Conservation (phyloP, 2,888 invertebrate species). For the Strigamia transsilvanica region DNA sequence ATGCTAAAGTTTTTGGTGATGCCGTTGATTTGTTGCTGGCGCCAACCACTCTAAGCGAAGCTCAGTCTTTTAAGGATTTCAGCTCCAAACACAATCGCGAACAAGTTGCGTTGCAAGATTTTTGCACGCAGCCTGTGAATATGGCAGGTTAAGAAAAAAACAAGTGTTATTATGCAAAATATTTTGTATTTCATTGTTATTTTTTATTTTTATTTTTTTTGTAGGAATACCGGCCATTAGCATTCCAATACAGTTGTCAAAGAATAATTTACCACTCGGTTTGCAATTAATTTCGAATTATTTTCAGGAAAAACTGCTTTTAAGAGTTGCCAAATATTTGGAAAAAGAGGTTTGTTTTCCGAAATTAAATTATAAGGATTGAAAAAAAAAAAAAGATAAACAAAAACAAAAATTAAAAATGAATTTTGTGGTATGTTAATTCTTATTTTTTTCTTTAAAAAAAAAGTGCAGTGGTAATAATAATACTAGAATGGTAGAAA, state of each 20-base stretch:
- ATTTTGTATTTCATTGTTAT: conserved; percentile 41
- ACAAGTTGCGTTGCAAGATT: conserved; percentile 89
- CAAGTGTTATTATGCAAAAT: not conserved
- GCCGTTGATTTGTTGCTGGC: conserved; percentile 84
- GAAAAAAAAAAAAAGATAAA: not conserved
- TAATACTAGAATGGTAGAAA: not conserved
- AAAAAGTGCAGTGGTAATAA: not conserved
- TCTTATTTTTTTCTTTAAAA: not conserved
- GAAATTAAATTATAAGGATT: not conserved
- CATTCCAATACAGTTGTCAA: conserved; percentile 81
- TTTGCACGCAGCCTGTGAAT: conserved; percentile 94
- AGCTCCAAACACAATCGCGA: conserved; percentile 78
- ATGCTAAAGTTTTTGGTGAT: conserved; percentile 75
- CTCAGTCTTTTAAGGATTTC: conserved; percentile 84
- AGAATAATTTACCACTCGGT: conserved; percentile 78
- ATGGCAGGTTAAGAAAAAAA: conserved; percentile 79
- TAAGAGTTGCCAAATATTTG: conserved; percentile 82
- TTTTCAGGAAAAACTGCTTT: conserved; percentile 77
- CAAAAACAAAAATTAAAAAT: not conserved
- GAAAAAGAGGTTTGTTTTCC: conserved; percentile 77
- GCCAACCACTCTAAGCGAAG: conserved; percentile 88
- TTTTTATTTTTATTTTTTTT: conserved; percentile 57
- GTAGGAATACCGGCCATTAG: conserved; percentile 84
- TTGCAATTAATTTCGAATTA: conserved; percentile 86
- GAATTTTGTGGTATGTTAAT: conserved; percentile 21